phyloP scores from a whole-genome alignment of 2,113 vertebrate genomes.

The Bucco capensis region DNA sequence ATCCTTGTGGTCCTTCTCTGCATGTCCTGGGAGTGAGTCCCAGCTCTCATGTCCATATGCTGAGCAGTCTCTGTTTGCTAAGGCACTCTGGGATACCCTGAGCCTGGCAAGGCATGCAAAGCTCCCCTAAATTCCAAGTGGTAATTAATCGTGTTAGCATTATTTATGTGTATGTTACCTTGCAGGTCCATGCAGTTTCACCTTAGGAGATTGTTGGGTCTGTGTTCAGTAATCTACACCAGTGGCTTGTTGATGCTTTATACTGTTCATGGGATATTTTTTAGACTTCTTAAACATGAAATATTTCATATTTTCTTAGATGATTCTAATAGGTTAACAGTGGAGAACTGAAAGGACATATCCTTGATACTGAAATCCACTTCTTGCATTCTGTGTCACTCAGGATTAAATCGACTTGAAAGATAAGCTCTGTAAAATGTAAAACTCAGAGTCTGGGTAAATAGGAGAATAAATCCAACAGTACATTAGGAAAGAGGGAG shows the following conservation, averaged over 20 bases:
- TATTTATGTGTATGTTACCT: neutral
- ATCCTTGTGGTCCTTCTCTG: no score
- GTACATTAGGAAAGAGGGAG: neutral
- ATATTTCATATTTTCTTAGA: neutral
- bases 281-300: neutral
- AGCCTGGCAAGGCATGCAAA: neutral
- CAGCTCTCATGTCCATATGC: fast-evolving
- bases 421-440: neutral
- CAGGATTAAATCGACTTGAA: neutral
- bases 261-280: neutral
- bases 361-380: neutral
- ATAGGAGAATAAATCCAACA: neutral
- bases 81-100: fast-evolving
- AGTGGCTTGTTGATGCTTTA: neutral
- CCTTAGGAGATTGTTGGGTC: neutral
- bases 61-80: neutral
- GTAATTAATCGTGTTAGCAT: neutral
- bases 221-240: fast-evolving
- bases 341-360: neutral
- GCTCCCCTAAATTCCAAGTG: neutral
- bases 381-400: neutral
- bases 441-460: neutral
- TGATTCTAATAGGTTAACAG: neutral
- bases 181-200: neutral
- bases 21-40: neutral